A percentile compares a stretch with the other conserved stretches of the same genome.
phyloP scores from a whole-genome alignment of 2,797 vertebrate species.

The Aeoliscus strigatus region DNA sequence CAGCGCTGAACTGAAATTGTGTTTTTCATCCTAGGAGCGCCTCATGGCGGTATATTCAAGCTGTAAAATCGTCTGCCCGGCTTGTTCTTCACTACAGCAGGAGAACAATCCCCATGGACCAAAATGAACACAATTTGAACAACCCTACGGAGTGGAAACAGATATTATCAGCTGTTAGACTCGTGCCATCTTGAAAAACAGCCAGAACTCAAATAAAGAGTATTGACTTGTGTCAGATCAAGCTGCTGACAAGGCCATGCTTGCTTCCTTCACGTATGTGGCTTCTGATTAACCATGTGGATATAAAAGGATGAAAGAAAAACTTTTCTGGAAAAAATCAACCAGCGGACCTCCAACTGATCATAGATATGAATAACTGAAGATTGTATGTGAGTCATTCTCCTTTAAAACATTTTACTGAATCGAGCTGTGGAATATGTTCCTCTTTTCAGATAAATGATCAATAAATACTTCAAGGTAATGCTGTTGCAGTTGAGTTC shows the following conservation, averaged over 20 bases:
- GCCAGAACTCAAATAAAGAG: constrained; percentile 15
- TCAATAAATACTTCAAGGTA: constrained; percentile 2
- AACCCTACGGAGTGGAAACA: constrained; percentile 28
- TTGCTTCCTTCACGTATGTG: constrained; percentile 5
- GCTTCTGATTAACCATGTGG: constrained; percentile 11
- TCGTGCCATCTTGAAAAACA: constrained; percentile 20
- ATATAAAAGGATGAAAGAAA: constrained; percentile 16
- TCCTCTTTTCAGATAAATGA: constrained; percentile 2
- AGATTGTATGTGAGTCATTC: constrained; percentile 26
- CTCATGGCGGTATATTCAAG: constrained; percentile 8
- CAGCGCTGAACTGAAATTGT: constrained; percentile 21
- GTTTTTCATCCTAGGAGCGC: constrained; percentile 11
- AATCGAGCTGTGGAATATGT: constrained; percentile 23
- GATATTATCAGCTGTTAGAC: constrained; percentile 31
- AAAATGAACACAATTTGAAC: too few species aligned
- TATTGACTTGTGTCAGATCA: constrained; percentile 38
- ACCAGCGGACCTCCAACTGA: constrained; percentile 26
- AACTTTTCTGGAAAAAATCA: constrained; percentile 29
- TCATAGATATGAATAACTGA: constrained; percentile 38
- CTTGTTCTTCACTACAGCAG: constrained; percentile 24
- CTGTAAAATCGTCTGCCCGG: constrained; percentile 24
- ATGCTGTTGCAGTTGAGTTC: constrained; percentile 4
- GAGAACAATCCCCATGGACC: too few species aligned
- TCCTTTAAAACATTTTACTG: constrained; percentile 18
- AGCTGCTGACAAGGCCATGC: constrained; percentile 18